These are phyloP conservation scores for Drosophila dunni DNA, from an alignment of 1,140 invertebrate genomes.

Conservation along the genomic window DNA sequence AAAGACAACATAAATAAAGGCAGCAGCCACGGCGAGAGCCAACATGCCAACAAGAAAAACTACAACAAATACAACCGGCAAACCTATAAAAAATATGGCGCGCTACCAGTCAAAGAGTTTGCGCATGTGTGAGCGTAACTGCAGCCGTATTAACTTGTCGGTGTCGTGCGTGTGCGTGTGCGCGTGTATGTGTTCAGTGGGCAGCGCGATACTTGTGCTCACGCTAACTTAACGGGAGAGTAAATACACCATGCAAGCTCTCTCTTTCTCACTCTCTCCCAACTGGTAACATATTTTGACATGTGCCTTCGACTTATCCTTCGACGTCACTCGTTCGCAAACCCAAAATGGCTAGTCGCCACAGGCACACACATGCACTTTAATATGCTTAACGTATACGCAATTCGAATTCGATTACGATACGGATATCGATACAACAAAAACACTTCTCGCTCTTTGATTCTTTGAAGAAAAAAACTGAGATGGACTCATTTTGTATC, in stretches of 20 bases:
- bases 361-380: not conserved
- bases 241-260: constrained; percentile 1
- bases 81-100: constrained; percentile 49
- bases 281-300: constrained; percentile 21
- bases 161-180: constrained; percentile 10
- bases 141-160: constrained; percentile 6
- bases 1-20: not conserved
- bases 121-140: constrained; percentile 49
- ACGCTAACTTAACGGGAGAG: constrained; percentile 16
- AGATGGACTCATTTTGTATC: not conserved
- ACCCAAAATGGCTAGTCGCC: constrained; percentile 29
- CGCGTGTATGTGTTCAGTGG: not conserved
- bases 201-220: constrained; percentile 2
- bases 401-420: constrained; percentile 36
- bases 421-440: constrained; percentile 24
- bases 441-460: constrained; percentile 8
- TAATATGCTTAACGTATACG: constrained; percentile 34
- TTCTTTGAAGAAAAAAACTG: constrained; percentile 3
- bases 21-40: constrained; percentile 8
- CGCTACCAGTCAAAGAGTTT: constrained; percentile 28
- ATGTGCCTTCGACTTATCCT: constrained; percentile 20
- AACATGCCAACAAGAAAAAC: constrained; percentile 34
- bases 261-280: constrained; percentile 1
- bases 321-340: not conserved
- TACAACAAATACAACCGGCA: constrained; percentile 46